Percentiles rank a stretch among this genome's conserved stretches.
Evolutionary conservation across 2,113 vertebrate genomes (phyloP).

Genomic region (Hystrix cristata): DNA sequence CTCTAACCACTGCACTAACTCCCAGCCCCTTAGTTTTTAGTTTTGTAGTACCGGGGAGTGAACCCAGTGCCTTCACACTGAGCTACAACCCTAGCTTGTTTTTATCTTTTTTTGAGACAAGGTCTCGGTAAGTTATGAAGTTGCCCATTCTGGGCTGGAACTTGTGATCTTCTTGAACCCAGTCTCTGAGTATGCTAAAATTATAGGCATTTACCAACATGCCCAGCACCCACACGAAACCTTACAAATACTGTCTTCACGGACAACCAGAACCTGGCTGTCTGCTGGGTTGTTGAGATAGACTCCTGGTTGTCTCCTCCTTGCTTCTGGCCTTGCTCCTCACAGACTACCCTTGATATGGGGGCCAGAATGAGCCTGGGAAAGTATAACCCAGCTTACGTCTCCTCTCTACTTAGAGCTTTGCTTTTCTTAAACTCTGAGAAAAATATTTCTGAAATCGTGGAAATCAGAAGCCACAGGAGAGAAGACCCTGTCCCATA

Average conservation of each 20-base stretch:
- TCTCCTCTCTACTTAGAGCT: not conserved
- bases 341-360: not conserved
- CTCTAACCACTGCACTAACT: too few relatives aligned
- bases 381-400: not conserved
- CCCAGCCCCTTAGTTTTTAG: not conserved
- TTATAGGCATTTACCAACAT: not conserved
- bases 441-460: not conserved
- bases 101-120: not conserved
- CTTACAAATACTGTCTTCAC: not conserved
- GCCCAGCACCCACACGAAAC: too few relatives aligned
- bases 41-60: not conserved
- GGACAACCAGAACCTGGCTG: not conserved
- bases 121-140: not conserved
- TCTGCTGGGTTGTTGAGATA: not conserved
- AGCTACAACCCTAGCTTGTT: not conserved
- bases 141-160: not conserved
- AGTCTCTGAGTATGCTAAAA: not conserved
- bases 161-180: not conserved
- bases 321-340: not conserved
- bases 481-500: not conserved
- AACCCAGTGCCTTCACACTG: not conserved
- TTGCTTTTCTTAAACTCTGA: not conserved
- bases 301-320: not conserved
- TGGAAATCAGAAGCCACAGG: not conserved
- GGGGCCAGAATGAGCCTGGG: not conserved